Conservation (phyloP, 2,888 invertebrate genomes). For the Calameuta pallipes region DNA sequence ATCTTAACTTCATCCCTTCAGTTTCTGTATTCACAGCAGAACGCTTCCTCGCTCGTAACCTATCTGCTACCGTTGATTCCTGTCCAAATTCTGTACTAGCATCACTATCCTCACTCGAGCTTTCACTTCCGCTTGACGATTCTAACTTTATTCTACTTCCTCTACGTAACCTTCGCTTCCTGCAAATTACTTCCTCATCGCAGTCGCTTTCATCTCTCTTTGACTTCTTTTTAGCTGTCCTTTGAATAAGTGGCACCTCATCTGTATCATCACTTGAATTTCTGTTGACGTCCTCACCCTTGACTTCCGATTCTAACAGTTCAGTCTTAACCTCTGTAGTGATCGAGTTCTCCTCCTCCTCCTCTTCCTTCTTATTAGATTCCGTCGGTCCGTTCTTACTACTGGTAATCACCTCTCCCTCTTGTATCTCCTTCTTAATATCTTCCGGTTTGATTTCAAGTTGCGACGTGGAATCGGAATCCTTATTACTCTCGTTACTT, state of each 20-base stretch:
- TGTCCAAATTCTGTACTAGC: conserved; percentile 45
- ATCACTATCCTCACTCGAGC: conserved; percentile 46
- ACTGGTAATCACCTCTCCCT: conserved; percentile 22
- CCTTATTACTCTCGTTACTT: conserved; percentile 34
- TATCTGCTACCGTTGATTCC: conserved; percentile 56
- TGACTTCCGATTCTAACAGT: conserved; percentile 46
- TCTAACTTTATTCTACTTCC: conserved; percentile 59
- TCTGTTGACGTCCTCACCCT: conserved; percentile 33
- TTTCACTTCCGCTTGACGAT: conserved; percentile 45
- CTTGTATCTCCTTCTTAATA: conserved; percentile 29
- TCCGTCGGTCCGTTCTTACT: conserved; percentile 23
- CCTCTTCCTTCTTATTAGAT: conserved; percentile 29
- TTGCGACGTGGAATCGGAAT: conserved; percentile 31
- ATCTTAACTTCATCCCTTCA: conserved; percentile 58
- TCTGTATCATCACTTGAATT: conserved; percentile 54
- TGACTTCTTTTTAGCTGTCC: conserved; percentile 45
- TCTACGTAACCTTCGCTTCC: conserved; percentile 53
- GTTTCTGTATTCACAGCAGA: conserved; percentile 41
- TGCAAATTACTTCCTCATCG: conserved; percentile 55
- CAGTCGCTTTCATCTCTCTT: conserved; percentile 63
- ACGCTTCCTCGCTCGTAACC: conserved; percentile 58
- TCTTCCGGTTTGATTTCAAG: conserved; percentile 36
- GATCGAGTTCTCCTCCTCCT: conserved; percentile 34
- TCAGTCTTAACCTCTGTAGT: conserved; percentile 34
- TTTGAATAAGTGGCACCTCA: conserved; percentile 53